Evolutionary conservation across 1,140 invertebrate genomes (phyloP).

Genomic region (Hesperophylax magnus): DNA sequence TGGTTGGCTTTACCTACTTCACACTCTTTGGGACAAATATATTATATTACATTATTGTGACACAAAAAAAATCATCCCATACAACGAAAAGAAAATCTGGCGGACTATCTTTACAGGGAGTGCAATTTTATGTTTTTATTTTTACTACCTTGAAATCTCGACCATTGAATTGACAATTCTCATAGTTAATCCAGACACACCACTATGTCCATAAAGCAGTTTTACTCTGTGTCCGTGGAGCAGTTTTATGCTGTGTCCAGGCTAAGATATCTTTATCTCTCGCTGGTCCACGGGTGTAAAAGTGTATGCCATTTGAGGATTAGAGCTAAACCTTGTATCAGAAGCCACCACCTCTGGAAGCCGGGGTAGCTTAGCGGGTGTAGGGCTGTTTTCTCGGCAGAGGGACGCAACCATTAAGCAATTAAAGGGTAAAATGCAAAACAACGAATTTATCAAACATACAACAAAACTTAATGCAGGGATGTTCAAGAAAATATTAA

Average conservation of each 20-base stretch:
- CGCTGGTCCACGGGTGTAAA: constrained; percentile 16
- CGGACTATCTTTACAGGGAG: too few relatives aligned
- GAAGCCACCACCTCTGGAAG: constrained; percentile 28
- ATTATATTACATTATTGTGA: too few relatives aligned
- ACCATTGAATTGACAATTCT: constrained; percentile 31
- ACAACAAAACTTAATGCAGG: background rate
- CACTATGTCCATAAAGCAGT: background rate
- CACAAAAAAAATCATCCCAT: too few relatives aligned
- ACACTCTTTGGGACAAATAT: too few relatives aligned
- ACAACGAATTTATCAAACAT: background rate
- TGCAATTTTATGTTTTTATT: constrained; percentile 22
- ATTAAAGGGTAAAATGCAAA: background rate
- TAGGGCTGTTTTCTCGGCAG: background rate
- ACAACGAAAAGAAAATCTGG: too few relatives aligned
- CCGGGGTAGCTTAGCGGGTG: background rate
- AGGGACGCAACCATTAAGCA: constrained; percentile 15
- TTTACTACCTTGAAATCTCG: constrained; percentile 5
- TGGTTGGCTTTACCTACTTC: too few relatives aligned
- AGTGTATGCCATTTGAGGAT: constrained; percentile 42
- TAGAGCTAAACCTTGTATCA: constrained; percentile 51
- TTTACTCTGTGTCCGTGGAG: too few relatives aligned
- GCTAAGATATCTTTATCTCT: constrained; percentile 42
- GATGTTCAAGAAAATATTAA: background rate
- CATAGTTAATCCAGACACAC: constrained; percentile 17
- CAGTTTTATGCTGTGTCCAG: too few relatives aligned